Percentiles rank a stretch among this genome's conserved stretches.
Evolutionary conservation across 2,113 vertebrate genomes (phyloP).

Genomic region (Alligator mississippiensis): DNA sequence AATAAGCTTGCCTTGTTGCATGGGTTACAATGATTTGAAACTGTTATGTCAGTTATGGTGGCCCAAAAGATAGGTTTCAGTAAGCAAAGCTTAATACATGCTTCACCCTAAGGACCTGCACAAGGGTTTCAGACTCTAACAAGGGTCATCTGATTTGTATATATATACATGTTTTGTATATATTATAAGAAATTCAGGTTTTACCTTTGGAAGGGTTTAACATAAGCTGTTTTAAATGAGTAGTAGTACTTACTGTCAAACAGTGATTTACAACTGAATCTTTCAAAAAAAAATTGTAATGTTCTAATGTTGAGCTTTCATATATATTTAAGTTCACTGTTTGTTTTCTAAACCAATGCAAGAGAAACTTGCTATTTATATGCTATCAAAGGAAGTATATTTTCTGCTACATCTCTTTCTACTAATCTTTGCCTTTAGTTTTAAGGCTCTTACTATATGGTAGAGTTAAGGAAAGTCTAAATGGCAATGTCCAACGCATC

Average conservation of each 20-base stretch:
- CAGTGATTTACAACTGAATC: not conserved
- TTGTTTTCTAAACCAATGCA: not conserved
- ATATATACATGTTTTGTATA: not conserved
- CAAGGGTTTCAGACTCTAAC: not conserved
- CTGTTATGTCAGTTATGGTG: not conserved
- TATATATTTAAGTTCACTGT: not conserved
- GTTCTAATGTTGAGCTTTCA: not conserved
- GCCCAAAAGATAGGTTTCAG: slow-evolving; percentile 23
- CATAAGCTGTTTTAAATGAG: not conserved
- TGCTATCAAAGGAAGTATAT: not conserved
- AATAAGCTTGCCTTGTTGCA: slow-evolving; percentile 26
- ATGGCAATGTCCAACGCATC: too few relatives aligned
- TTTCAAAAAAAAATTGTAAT: not conserved
- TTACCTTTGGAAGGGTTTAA: not conserved
- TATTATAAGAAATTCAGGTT: not conserved
- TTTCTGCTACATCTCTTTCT: not conserved
- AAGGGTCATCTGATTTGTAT: slow-evolving; percentile 19
- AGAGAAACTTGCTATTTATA: not conserved
- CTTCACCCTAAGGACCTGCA: not conserved
- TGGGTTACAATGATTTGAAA: slow-evolving; percentile 27
- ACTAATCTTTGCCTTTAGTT: not conserved
- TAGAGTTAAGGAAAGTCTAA: not conserved
- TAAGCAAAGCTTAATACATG: not conserved
- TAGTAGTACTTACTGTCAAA: not conserved
- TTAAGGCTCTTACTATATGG: not conserved